Evolutionary conservation across 1,140 invertebrate genomes (phyloP).

Genomic region (Zaprionus davidi): DNA sequence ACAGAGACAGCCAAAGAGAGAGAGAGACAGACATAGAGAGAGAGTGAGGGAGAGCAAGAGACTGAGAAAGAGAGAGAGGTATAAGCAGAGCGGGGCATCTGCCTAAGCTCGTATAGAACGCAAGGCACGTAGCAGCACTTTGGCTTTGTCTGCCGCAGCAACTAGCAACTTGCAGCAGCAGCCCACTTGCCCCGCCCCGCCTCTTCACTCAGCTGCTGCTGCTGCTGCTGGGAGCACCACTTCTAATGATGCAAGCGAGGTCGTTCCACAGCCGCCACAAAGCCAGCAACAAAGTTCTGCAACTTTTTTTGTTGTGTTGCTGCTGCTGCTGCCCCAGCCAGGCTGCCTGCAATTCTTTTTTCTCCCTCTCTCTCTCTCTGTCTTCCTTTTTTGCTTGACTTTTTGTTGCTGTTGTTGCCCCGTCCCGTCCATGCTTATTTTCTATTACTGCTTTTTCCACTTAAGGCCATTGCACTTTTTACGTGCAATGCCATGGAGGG

Average conservation of each 20-base stretch:
- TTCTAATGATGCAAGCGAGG: slow-evolving; percentile 81
- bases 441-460: slow-evolving; percentile 83
- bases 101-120: slow-evolving; percentile 44
- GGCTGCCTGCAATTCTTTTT: slow-evolving; percentile 59
- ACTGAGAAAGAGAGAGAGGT: neutral
- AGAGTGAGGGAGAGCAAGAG: neutral
- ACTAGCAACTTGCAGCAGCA: slow-evolving; percentile 58
- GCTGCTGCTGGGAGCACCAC: slow-evolving; percentile 65
- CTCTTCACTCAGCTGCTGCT: slow-evolving; percentile 18
- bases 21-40: neutral
- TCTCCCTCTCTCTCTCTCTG: neutral
- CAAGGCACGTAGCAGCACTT: slow-evolving; percentile 79
- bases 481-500: slow-evolving; percentile 81
- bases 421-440: slow-evolving; percentile 78
- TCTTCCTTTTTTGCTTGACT: slow-evolving; percentile 36
- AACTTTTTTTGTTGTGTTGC: slow-evolving; percentile 50
- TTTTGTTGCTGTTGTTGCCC: neutral
- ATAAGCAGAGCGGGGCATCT: neutral
- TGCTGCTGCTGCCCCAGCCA: slow-evolving; percentile 19
- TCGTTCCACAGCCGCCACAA: slow-evolving; percentile 58
- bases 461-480: slow-evolving; percentile 83
- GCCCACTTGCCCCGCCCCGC: neutral
- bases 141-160: slow-evolving; percentile 66
- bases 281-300: slow-evolving; percentile 57
- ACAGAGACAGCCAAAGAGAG: slow-evolving; percentile 4